These are phyloP conservation scores for Meloidogyne exigua DNA, from an alignment of 1,140 invertebrate genomes.

Conservation along the genomic window DNA sequence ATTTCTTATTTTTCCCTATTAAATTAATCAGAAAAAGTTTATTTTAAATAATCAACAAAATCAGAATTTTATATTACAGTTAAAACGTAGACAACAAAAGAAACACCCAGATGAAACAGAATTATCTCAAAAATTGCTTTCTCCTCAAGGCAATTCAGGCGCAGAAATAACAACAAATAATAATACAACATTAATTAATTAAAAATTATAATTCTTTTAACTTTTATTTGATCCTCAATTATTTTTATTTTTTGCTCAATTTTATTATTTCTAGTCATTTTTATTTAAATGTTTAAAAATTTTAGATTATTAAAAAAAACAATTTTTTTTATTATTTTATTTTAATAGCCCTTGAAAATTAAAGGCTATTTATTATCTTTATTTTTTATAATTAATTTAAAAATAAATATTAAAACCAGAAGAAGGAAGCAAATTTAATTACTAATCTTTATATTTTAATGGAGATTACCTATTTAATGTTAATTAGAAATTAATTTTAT, in stretches of 20 bases:
- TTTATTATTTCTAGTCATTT: not conserved
- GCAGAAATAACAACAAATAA: not conserved
- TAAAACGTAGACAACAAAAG: not conserved
- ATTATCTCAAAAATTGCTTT: not conserved
- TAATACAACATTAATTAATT: not conserved
- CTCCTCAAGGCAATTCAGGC: no score
- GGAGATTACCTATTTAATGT: no score
- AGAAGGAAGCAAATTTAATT: no score
- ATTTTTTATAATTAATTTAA: not conserved
- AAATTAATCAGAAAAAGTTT: not conserved
- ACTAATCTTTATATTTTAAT: no score
- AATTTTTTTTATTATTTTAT: no score
- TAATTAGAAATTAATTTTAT: not conserved
- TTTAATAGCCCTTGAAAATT: no score
- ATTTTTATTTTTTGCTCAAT: constrained; percentile 5
- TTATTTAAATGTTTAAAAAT: not conserved
- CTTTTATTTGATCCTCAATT: not conserved
- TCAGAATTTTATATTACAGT: not conserved
- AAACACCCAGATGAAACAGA: not conserved
- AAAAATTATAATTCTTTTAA: not conserved
- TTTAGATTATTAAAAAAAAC: not conserved
- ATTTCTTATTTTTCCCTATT: not conserved
- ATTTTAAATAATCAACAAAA: not conserved
- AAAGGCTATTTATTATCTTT: constrained; percentile 5
- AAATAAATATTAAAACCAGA: constrained; percentile 7